phyloP scores from a whole-genome alignment of 1,140 invertebrate genomes.

The Musca domestica region DNA sequence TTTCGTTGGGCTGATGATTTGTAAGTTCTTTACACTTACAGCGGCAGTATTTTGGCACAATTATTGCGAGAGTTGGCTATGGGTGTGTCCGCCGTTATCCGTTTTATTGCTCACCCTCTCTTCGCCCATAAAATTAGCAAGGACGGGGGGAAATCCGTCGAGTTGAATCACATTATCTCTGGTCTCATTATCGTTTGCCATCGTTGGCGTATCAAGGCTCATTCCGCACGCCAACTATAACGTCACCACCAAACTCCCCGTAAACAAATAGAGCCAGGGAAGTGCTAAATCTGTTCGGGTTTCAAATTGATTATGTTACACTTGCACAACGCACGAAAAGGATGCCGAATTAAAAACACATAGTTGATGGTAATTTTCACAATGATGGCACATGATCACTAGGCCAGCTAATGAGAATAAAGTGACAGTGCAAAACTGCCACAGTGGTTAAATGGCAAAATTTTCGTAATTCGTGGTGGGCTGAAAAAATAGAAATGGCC shows the following conservation, averaged over 20 bases:
- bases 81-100: not conserved
- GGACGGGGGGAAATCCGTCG: not conserved
- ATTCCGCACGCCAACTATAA: not conserved
- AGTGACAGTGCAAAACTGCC: not conserved
- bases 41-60: not conserved
- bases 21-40: slow-evolving; percentile 21
- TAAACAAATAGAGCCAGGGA: not conserved
- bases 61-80: not conserved
- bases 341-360: not conserved
- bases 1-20: slow-evolving; percentile 10
- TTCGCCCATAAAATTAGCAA: not conserved
- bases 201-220: slow-evolving; percentile 5
- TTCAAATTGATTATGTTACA: slow-evolving; percentile 1
- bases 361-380: not conserved
- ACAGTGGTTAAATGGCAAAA: no score
- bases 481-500: no score
- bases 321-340: not conserved
- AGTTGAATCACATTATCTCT: slow-evolving; percentile 50
- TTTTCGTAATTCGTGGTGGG: no score
- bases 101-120: slow-evolving; percentile 1
- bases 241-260: not conserved
- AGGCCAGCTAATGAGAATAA: not conserved
- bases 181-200: slow-evolving; percentile 52
- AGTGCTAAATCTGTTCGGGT: slow-evolving; percentile 6
- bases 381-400: not conserved